Evolutionary conservation across 2,113 vertebrate species (phyloP), one percentile per base, ranked within the genome.

Genomic region (Talpa occidentalis): DNA sequence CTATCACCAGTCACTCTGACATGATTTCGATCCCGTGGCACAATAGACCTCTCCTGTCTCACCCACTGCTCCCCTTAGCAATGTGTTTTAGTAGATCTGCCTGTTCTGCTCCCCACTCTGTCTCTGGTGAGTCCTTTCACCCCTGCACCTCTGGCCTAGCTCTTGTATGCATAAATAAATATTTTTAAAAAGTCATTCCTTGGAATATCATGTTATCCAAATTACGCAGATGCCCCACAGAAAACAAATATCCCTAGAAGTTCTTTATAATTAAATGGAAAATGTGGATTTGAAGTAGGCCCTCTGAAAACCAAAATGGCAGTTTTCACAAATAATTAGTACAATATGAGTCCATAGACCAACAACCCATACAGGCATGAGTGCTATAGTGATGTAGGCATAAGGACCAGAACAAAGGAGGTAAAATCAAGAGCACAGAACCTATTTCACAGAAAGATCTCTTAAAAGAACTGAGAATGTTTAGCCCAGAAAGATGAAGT

Each of bases 231-330:
- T 49, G 54, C 47, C 42, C 44, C 69, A 67, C 32, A 30, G 37
- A 59, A 96, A 90, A 44, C 44, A 69, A 49, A 69, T 30, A 78
- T 80, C 37, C n/a, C 16, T 88, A 92, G 35, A 87, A 40, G 6
- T 73, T 69, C 40, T 89, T 88, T 80, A 69, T 2, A 73, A 77
- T 74, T 81, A 88, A 73, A 74, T 62, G 21, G 64, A 67, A 87
- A 82, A 30, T 30, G 28, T 91, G n/a, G 28, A 40, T 90, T 83
- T 87, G 37, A 12, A 60, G n/a, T 15, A 74, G 16, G 2, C 30
- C 2, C 67, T 26, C 30, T n/a, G 60, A 40, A 77, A 92, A 86
- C 19, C 56, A 16, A 77, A 10, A 8, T 37, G 32, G 17, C 35
- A 69, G 11, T 37, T 79, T 76, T 79, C 42, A 16, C 6, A n/a